A percentile compares a stretch with the other conserved stretches of the same genome.
Conservation (phyloP, 1,140 invertebrate genomes). For the Andrena cerasifolii region DNA sequence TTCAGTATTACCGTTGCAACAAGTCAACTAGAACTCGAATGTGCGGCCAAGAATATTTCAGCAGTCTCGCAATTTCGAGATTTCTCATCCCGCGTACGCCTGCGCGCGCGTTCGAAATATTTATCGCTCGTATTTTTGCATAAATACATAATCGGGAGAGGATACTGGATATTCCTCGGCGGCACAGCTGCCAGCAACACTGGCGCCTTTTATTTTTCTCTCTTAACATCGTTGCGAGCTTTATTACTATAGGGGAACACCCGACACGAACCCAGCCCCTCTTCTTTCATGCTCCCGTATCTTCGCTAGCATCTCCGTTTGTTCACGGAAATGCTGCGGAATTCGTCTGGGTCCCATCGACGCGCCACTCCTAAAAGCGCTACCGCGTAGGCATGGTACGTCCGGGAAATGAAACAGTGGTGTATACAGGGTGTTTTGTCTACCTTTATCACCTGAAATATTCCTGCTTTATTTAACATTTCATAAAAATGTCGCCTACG, state of each 20-base stretch:
- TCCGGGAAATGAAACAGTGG: too few relatives aligned
- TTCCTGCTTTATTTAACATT: too few relatives aligned
- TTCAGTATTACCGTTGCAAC: background rate
- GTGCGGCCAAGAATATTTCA: conserved; percentile 3
- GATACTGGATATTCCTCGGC: conserved; percentile 21
- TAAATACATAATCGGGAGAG: conserved; percentile 37
- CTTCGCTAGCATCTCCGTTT: background rate
- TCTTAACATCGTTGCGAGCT: conserved; percentile 36
- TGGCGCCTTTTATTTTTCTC: conserved; percentile 43
- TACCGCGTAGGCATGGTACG: too few relatives aligned
- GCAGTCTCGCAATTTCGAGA: conserved; percentile 8
- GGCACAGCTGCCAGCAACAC: conserved; percentile 30
- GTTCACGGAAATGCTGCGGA: background rate
- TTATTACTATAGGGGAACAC: conserved; percentile 25
- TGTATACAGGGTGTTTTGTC: too few relatives aligned
- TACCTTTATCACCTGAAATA: too few relatives aligned
- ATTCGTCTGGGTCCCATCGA: background rate
- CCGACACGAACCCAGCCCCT: background rate
- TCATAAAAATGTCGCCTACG: too few relatives aligned
- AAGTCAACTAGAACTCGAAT: background rate
- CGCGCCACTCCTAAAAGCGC: background rate
- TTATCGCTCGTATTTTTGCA: conserved; percentile 24
- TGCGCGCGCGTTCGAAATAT: background rate
- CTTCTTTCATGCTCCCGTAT: background rate
- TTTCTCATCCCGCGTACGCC: background rate